Conservation (phyloP, 35 echinoderm and acorn worm genomes). For the Apostichopus japonicus region DNA sequence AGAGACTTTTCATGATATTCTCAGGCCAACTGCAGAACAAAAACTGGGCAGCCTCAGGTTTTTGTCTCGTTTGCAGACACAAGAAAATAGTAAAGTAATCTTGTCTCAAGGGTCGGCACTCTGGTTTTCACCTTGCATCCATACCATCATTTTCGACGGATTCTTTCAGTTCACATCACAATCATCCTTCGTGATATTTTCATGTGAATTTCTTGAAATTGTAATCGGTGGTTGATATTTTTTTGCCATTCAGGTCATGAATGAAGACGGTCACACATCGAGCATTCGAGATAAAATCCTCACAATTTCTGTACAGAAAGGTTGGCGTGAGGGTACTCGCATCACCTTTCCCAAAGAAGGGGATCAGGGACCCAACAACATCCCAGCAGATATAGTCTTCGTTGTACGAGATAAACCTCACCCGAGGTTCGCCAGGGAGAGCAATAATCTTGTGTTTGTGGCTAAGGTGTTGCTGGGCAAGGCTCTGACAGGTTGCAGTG, state of each 20-base stretch:
- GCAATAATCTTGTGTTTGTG: slow-evolving; percentile 86
- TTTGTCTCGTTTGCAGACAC: too few species aligned
- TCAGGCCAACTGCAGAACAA: too few species aligned
- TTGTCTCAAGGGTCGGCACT: too few species aligned
- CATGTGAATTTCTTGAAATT: too few species aligned
- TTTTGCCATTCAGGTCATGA: slow-evolving; percentile 80
- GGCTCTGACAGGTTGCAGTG: slow-evolving; percentile 96
- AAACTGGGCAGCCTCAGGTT: too few species aligned
- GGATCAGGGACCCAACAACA: slow-evolving; percentile 96
- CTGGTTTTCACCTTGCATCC: too few species aligned
- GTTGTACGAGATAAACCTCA: slow-evolving; percentile 92
- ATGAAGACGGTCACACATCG: slow-evolving; percentile 98
- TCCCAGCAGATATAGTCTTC: slow-evolving; percentile 97
- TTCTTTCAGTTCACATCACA: too few species aligned
- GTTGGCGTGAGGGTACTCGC: slow-evolving; percentile 94
- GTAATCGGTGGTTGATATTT: not conserved
- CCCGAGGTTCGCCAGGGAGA: slow-evolving; percentile 78
- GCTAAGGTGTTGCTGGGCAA: slow-evolving; percentile 95
- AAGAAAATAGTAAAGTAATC: too few species aligned
- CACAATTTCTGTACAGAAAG: slow-evolving; percentile 92
- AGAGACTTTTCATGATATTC: too few species aligned
- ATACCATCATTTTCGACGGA: too few species aligned
- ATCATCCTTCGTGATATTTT: too few species aligned
- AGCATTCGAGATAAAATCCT: slow-evolving; percentile 97
- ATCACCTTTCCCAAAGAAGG: slow-evolving; percentile 99